Percentiles rank a stretch among this genome's conserved stretches.
Conservation (phyloP, 2,113 vertebrate genomes). For the Cyphomyrus discorhynchus region DNA sequence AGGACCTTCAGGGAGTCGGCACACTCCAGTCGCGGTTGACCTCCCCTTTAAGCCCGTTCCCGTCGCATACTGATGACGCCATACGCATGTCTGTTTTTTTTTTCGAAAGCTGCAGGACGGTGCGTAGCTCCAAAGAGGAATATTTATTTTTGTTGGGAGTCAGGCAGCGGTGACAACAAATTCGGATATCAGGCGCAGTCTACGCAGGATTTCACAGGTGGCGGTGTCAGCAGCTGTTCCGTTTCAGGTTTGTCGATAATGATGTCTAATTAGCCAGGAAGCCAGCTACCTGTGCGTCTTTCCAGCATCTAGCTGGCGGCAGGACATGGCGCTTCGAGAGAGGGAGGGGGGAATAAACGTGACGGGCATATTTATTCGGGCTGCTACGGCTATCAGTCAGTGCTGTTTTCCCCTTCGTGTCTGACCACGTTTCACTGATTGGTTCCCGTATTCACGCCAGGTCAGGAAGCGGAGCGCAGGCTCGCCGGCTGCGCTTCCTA, state of each 20-base stretch:
- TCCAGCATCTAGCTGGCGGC: background rate
- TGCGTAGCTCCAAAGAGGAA: background rate
- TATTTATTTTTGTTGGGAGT: background rate
- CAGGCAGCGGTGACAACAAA: background rate
- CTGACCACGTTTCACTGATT: background rate
- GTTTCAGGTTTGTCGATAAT: background rate
- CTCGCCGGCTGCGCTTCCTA: background rate
- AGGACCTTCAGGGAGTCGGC: background rate
- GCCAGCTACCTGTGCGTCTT: background rate
- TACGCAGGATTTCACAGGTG: background rate
- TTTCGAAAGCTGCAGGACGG: constrained; percentile 22
- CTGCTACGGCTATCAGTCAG: background rate
- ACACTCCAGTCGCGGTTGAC: background rate
- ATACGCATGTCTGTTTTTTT: constrained; percentile 12
- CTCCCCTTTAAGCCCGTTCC: constrained; percentile 7
- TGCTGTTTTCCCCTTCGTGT: background rate
- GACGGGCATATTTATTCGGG: background rate
- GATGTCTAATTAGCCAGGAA: background rate
- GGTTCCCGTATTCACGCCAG: background rate
- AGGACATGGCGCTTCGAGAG: background rate
- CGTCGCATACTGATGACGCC: constrained; percentile 38
- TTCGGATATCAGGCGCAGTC: background rate
- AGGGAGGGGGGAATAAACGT: background rate
- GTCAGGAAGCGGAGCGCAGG: background rate
- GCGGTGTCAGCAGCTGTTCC: background rate